Evolutionary conservation across 1,140 invertebrate species (phyloP), one percentile per base, ranked within the genome.

Genomic region (Drosophila santomea): DNA sequence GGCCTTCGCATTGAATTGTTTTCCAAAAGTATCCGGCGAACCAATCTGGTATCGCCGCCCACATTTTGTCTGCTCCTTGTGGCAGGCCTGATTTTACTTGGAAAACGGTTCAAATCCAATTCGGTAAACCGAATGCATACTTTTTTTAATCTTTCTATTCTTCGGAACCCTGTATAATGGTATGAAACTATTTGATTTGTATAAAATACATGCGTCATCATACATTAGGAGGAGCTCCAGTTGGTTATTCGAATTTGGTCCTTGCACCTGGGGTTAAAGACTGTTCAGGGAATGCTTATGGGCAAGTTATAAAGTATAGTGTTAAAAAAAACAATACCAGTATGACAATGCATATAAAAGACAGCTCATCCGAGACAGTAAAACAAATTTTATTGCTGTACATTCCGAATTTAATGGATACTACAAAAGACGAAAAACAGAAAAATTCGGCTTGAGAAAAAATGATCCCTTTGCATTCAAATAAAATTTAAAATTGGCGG

Each of bases 171-270:
- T 74, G 54, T 84, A 56, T 36, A 62, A 63, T 45, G 78, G 74
- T 62, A 62, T 51, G 48, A 71, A 48, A 41, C 41, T 50, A 50
- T 32, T 50, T 71, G 57, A 78, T 62, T 69, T 86, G 82, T 86
- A 82, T 88, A 62, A 88, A 86, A 86, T 86, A 86, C 78, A 86
- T 76, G 28, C 36, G 71, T 74, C 51, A 58, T 23, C 44, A 58
- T 52, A 66, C 39, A 73, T 17, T 52, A 20, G 25, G 47, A 5
- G 14, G 20, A 25, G 23, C 14, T 36, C 35, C n/a, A n/a, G 47
- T 47, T 51, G 8, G n/a, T 17, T 15, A 10, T 7, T 51, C 17
- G 8, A 17, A 11, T 17, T 20, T 52, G 38, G 6, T 57, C 39
- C 15, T 47, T 45, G 43, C 10, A 12, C 10, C 3, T 20, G 10